phyloP scores from a whole-genome alignment of 2,113 vertebrate species.

The Suncus etruscus region DNA sequence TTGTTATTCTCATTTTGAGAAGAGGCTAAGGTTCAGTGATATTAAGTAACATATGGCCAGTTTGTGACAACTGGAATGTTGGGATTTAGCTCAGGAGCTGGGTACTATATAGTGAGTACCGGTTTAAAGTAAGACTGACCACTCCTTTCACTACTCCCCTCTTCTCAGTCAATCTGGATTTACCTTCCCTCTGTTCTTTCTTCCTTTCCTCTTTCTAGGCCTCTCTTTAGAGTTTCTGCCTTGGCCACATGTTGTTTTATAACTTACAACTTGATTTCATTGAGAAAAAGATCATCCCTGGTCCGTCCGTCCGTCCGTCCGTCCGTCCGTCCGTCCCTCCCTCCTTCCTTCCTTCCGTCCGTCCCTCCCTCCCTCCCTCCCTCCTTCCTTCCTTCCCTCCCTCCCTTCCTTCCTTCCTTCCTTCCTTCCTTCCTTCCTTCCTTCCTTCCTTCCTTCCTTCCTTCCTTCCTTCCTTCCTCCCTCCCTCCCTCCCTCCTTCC shows the following conservation, averaged over 20 bases:
- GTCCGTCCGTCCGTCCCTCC: too few relatives aligned
- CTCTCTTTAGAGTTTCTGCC: constrained; percentile 50
- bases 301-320: too few relatives aligned
- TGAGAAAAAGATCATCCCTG: too few relatives aligned
- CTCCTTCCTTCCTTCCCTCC: too few relatives aligned
- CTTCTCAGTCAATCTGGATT: constrained; percentile 26
- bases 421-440: too few relatives aligned
- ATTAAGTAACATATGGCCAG: constrained; percentile 17
- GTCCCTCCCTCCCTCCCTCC: too few relatives aligned
- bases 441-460: too few relatives aligned
- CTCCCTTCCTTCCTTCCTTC: too few relatives aligned
- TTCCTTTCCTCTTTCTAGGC: background rate
- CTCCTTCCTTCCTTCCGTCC: too few relatives aligned
- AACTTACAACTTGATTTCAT: too few relatives aligned
- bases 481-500: too few relatives aligned
- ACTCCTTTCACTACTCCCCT: background rate
- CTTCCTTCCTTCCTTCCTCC: too few relatives aligned
- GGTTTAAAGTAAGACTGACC: background rate
- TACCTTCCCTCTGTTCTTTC: background rate
- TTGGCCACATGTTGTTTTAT: background rate
- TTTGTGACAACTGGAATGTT: constrained; percentile 32
- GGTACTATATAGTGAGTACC: background rate
- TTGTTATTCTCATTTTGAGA: constrained; percentile 51
- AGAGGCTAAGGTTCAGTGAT: constrained; percentile 47
- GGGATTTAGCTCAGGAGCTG: background rate